A percentile compares a stretch with the other conserved stretches of the same genome.
Evolutionary conservation across 2,113 vertebrate species (phyloP).

Genomic region (Lethenteron camtschaticum): DNA sequence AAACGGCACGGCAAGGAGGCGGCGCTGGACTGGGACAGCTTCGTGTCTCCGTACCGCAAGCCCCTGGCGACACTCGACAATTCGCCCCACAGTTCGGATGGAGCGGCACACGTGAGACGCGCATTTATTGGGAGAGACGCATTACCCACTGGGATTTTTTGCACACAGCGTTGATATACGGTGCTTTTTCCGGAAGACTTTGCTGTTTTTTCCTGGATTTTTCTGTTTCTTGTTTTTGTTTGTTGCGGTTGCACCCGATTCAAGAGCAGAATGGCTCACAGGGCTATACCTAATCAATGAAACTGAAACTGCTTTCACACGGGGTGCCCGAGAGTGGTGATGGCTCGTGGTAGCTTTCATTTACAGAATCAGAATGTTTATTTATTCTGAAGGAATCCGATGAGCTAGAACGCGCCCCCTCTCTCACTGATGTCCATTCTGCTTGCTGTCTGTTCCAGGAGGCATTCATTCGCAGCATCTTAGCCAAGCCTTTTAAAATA

Average conservation of each 20-base stretch:
- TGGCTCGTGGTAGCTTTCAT: neutral
- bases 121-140: no score
- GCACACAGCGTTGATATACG: neutral
- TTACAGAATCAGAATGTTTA: neutral
- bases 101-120: constrained; percentile 46
- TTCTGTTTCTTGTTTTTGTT: neutral
- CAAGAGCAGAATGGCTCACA: no score
- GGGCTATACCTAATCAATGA: no score
- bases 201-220: neutral
- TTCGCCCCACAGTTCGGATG: constrained; percentile 32
- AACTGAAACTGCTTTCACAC: no score
- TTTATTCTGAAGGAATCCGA: neutral
- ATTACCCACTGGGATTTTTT: no score
- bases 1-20: no score
- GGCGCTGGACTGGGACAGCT: constrained; percentile 17
- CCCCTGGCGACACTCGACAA: constrained; percentile 40
- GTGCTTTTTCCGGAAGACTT: constrained; percentile 7
- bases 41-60: constrained; percentile 42
- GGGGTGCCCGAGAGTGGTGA: neutral
- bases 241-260: no score
- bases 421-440: neutral
- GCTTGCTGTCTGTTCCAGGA: constrained; percentile 32
- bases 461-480: constrained; percentile 72
- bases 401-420: neutral
- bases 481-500: constrained; percentile 80